Percentiles rank a stretch among this genome's conserved stretches.
These are phyloP conservation scores for Arbacia lixula DNA, from an alignment of 53 echinoderm and acorn worm genomes.

Conservation along the genomic window DNA sequence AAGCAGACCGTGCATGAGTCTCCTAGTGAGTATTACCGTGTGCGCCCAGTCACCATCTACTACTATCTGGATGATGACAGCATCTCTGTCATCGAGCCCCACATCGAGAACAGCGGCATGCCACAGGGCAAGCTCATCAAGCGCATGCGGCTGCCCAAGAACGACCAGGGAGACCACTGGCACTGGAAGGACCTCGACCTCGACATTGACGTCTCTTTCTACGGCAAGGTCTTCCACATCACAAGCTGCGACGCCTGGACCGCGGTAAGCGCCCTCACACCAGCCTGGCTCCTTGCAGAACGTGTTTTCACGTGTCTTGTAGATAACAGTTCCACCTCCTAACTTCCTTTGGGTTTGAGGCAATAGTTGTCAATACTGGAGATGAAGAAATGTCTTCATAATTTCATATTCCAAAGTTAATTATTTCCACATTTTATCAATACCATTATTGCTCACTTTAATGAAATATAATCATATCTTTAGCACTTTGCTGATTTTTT, in stretches of 20 bases:
- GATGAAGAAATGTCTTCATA: no score
- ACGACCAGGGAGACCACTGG: slow-evolving; percentile 97
- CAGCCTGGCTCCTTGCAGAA: no score
- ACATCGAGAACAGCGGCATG: slow-evolving; percentile 98
- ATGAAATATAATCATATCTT: no score
- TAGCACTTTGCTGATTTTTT: no score
- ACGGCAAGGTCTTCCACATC: slow-evolving; percentile 92
- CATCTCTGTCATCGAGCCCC: slow-evolving; percentile 95
- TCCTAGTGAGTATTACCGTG: slow-evolving; percentile 87
- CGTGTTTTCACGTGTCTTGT: no score
- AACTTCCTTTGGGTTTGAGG: no score
- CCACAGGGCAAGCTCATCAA: slow-evolving; percentile 97
- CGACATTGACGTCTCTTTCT: slow-evolving; percentile 90
- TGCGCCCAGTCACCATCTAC: slow-evolving; percentile 89
- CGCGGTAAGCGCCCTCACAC: slow-evolving; percentile 59
- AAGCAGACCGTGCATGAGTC: slow-evolving; percentile 96
- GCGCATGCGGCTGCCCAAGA: slow-evolving; percentile 90
- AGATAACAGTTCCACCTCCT: no score
- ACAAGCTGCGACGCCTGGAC: slow-evolving; percentile 91
- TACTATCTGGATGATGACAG: slow-evolving; percentile 99
- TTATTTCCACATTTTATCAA: no score
- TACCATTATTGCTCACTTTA: no score
- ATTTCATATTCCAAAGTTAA: no score
- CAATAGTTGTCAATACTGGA: no score
- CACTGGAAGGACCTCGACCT: slow-evolving; percentile 98